Evolutionary conservation across 35 echinoderm and acorn worm species (phyloP).

Genomic region (Eucidaris tribuloides): DNA sequence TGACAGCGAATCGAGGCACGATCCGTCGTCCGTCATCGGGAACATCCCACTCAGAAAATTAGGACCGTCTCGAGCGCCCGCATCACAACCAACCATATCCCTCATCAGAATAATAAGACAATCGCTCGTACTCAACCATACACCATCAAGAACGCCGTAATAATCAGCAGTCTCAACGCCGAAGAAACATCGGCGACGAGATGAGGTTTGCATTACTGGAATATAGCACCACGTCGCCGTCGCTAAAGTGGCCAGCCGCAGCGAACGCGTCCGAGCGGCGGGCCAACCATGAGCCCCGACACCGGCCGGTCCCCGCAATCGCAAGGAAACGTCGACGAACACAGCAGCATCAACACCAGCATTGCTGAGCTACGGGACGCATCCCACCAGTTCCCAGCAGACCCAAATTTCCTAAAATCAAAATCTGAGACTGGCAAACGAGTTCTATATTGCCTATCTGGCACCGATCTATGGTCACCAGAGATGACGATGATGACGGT

Average conservation of each 20-base stretch:
- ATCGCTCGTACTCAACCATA: no score
- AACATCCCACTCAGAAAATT: neutral
- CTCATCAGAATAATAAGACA: no score
- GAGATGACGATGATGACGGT: constrained; percentile 43
- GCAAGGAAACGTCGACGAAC: constrained; percentile 88
- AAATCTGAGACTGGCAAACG: constrained; percentile 92
- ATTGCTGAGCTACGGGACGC: constrained; percentile 90
- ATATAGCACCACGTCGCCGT: no score
- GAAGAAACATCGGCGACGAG: neutral
- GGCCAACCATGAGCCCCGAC: neutral
- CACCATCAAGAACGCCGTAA: neutral
- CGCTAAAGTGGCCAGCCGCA: no score
- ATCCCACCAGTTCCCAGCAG: constrained; percentile 96
- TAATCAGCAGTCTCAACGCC: neutral
- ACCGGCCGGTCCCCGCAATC: neutral
- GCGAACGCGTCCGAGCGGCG: neutral
- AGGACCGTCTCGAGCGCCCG: no score
- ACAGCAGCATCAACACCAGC: constrained; percentile 92
- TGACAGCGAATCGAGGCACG: no score
- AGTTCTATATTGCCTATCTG: constrained; percentile 94
- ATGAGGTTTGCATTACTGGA: neutral
- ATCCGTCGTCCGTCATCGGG: no score
- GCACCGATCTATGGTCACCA: constrained; percentile 71
- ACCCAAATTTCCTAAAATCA: constrained; percentile 99
- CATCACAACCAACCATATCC: no score